Evolutionary conservation across 1,140 invertebrate species (phyloP).

Genomic region (Bombus turneri): DNA sequence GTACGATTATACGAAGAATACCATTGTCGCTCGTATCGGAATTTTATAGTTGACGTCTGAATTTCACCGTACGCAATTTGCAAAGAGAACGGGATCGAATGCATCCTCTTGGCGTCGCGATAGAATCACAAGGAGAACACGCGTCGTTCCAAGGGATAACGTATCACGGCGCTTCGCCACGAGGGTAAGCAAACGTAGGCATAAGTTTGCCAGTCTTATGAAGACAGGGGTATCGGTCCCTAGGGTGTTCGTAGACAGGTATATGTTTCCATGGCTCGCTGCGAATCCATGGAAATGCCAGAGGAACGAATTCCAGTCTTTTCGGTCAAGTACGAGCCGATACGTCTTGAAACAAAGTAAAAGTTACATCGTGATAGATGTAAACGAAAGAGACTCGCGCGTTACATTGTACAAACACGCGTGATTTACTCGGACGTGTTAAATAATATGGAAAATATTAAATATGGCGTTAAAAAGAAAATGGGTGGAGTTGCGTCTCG

Average conservation of each 20-base stretch:
- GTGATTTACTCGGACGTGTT: too few relatives aligned
- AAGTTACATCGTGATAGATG: too few relatives aligned
- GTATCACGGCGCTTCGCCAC: slow-evolving; percentile 14
- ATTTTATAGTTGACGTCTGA: not conserved
- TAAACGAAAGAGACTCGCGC: not conserved
- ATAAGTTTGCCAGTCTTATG: slow-evolving; percentile 33
- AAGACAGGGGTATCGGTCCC: slow-evolving; percentile 30
- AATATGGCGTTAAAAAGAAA: accelerated
- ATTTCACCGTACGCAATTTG: not conserved
- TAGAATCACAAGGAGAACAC: not conserved
- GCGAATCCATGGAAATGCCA: slow-evolving; percentile 16
- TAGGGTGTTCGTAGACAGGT: slow-evolving; percentile 42
- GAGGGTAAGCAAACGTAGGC: slow-evolving; percentile 6
- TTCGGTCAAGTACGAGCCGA: not conserved
- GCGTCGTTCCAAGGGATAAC: slow-evolving; percentile 11
- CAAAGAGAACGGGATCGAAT: not conserved
- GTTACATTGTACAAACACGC: not conserved
- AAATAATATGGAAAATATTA: too few relatives aligned
- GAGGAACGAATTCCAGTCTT: not conserved
- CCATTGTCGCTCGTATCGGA: not conserved
- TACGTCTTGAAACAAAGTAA: not conserved
- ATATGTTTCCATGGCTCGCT: not conserved
- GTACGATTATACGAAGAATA: not conserved
- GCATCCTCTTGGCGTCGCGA: not conserved
- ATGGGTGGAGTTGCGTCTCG: too few relatives aligned